Evolutionary conservation across 2,888 invertebrate genomes (phyloP).

Genomic region (Polydesmus complanatus): DNA sequence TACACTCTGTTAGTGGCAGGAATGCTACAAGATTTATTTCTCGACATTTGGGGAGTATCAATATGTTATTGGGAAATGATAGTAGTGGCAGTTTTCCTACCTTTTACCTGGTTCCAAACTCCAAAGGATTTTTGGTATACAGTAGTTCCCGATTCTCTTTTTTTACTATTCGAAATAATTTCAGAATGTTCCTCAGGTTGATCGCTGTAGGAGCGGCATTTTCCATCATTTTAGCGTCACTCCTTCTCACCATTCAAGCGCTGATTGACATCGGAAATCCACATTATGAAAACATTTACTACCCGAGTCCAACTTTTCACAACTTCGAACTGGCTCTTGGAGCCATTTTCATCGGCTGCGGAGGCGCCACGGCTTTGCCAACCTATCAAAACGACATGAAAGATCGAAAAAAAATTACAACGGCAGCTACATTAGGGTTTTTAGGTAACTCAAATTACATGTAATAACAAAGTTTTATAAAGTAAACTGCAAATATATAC

Average conservation of each 20-base stretch:
- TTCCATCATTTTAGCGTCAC: constrained; percentile 46
- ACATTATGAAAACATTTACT: neutral
- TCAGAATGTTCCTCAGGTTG: constrained; percentile 34
- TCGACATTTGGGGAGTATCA: constrained; percentile 36
- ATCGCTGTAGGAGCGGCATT: constrained; percentile 49
- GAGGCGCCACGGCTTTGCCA: constrained; percentile 59
- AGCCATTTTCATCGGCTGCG: constrained; percentile 54
- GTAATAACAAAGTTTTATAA: no score
- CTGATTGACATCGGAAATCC: constrained; percentile 35
- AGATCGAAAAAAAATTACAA: constrained; percentile 48
- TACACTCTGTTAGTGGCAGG: constrained; percentile 51
- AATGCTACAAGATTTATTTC: constrained; percentile 45
- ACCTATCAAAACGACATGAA: constrained; percentile 66
- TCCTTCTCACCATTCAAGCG: constrained; percentile 48
- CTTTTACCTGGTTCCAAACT: constrained; percentile 50
- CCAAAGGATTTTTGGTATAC: constrained; percentile 55
- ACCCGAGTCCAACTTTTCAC: constrained; percentile 38
- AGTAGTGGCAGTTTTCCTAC: constrained; percentile 44
- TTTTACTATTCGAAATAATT: neutral
- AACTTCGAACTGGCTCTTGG: constrained; percentile 56
- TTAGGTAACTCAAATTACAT: constrained; percentile 43
- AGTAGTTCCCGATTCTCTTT: constrained; percentile 1
- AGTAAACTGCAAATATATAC: no score
- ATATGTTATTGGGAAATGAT: constrained; percentile 51
- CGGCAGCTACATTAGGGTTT: constrained; percentile 47